phyloP scores from a whole-genome alignment of 2,113 vertebrate species.

The Tauraco erythrolophus region DNA sequence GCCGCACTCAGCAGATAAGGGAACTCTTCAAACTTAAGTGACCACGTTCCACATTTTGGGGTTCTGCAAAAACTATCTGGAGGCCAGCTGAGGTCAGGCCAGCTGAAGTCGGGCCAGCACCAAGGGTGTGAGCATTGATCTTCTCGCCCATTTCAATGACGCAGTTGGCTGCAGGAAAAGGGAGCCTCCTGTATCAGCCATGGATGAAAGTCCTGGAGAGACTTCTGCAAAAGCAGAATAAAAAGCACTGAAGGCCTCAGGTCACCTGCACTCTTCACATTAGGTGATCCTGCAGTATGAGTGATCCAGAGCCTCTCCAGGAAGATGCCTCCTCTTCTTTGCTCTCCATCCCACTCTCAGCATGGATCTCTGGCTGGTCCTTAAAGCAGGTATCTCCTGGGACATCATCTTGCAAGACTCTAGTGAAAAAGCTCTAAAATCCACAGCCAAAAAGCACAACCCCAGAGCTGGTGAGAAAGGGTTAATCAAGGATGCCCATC shows the following conservation, averaged over 20 bases:
- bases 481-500: not conserved
- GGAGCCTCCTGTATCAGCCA: not conserved
- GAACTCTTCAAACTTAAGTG: not conserved
- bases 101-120: not conserved
- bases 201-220: not conserved
- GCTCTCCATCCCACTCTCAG: not conserved
- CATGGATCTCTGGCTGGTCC: not conserved
- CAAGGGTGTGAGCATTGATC: not conserved
- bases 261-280: not conserved
- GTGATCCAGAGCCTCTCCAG: not conserved
- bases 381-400: not conserved
- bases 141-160: not conserved
- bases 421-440: not conserved
- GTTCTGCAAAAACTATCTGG: not conserved
- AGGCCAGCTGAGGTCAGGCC: not conserved
- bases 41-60: not conserved
- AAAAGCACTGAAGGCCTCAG: not conserved
- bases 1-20: not conserved
- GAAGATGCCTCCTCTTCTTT: not conserved
- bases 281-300: accelerated
- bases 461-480: not conserved
- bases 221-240: not conserved
- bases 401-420: not conserved
- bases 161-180: not conserved
- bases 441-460: not conserved